Base-by-base conservation (phyloP, 35 echinoderm and acorn worm genomes). In the Diadema setosum region DNA sequence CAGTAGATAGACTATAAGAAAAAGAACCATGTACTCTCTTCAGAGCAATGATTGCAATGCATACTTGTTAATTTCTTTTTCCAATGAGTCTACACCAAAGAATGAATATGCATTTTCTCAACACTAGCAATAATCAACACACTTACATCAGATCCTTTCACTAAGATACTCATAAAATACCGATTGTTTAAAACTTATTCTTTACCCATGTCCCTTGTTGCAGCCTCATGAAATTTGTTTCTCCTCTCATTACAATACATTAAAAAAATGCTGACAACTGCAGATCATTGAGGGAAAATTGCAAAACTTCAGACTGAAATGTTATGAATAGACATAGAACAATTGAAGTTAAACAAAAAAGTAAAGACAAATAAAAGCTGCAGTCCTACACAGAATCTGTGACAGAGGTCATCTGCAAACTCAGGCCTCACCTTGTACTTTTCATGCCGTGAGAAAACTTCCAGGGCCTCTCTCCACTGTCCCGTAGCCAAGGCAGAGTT, bases 401-500 rank as follows among this genome's bases (percentile, higher is more conserved):
- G 31, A 29, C n/a, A 30, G 26, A 5, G 39, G 14, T 16, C 39
- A 27, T 15, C 2, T 46, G 39, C 33, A n/a, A 12, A 15, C 14
- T 46, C n/a, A 17, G 5, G 8, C n/a, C 25, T 42, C 37, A 90
- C 88, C 80, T 83, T 30, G 11, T 83, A 58, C 40, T 37, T 60
- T 20, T 50, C 57, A 14, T 84, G 80, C 6, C 41, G 80, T 43
- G 81, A 76, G 26, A 67, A 46, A 20, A 98, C n/a, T 24, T 87
- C 52, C 34, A 73, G 58, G 29, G 85, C 85, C 42, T 92, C 44
- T 70, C 58, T 65, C 96, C 96, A 99, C 86, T 95, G 82, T 89
- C 82, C 70, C 56, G 63, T 90, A 48, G 87, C 21, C 63, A 94
- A 45, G 81, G 86, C 88, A 36, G 92, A 67, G 91, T 95, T 88